These are phyloP conservation scores for Didymodactylos carnosus DNA, from an alignment of 2,888 invertebrate genomes.

Conservation along the genomic window DNA sequence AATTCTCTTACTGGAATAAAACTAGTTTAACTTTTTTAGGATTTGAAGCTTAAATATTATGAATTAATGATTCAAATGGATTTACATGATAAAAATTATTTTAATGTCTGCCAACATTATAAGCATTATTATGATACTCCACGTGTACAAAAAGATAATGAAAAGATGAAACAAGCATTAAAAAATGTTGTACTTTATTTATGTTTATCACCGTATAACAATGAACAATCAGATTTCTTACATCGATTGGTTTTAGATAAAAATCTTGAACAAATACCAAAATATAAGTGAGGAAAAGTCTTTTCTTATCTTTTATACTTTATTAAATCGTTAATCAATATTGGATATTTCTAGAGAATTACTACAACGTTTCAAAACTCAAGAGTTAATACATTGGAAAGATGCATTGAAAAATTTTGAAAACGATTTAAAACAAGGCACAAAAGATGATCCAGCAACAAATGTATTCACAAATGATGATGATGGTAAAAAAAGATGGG, in stretches of 20 bases:
- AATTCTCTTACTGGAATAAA: conserved; percentile 85
- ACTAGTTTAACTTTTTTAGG: conserved; percentile 27
- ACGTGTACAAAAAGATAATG: conserved; percentile 46
- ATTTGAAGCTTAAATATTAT: conserved; percentile 51
- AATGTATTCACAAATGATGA: conserved; percentile 49
- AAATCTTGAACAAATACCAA: conserved; percentile 63
- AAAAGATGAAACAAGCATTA: conserved; percentile 49
- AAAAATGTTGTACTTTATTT: conserved; percentile 76
- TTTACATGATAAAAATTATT: conserved; percentile 71
- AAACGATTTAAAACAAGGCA: conserved; percentile 45
- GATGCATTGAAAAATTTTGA: conserved; percentile 67
- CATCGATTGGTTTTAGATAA: conserved; percentile 73
- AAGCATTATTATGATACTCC: conserved; percentile 67
- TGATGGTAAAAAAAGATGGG: conserved; percentile 66
- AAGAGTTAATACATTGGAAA: conserved; percentile 85
- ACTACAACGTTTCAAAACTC: conserved; percentile 71
- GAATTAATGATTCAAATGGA: conserved; percentile 80
- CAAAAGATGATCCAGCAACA: conserved; percentile 39
- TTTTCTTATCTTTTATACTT: conserved; percentile 5
- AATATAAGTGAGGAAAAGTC: conserved; percentile 50
- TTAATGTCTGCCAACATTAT: conserved; percentile 85
- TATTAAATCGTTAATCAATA: conserved; percentile 48
- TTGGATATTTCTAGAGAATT: conserved; percentile 48
- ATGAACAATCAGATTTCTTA: conserved; percentile 88
- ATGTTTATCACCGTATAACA: conserved; percentile 77